Percentiles rank a stretch among this genome's conserved stretches.
phyloP scores from a whole-genome alignment of 30 jellyfish, hydroid and myxozoan genomes.

The Hydractinia echinata region DNA sequence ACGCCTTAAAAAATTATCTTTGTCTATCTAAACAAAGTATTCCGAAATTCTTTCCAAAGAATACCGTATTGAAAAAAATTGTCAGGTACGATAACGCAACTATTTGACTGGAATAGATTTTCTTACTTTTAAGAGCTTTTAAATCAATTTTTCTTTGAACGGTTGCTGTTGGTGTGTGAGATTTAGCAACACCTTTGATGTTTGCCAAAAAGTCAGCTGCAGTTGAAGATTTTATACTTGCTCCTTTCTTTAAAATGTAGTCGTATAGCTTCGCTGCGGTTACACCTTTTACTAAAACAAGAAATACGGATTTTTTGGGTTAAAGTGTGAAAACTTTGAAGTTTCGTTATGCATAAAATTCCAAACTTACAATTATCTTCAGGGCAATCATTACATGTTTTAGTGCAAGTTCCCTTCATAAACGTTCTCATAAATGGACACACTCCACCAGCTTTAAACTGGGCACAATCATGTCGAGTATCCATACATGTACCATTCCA shows the following conservation, averaged over 20 bases:
- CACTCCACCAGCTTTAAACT: conserved; percentile 83
- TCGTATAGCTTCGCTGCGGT: conserved; percentile 12
- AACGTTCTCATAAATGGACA: conserved; percentile 88
- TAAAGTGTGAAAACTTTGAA: not conserved
- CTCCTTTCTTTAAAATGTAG: conserved; percentile 8
- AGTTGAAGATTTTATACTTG: not conserved
- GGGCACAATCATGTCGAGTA: conserved; percentile 48
- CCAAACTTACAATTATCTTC: not conserved
- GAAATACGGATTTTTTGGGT: not conserved
- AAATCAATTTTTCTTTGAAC: not conserved
- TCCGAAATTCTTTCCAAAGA: not conserved
- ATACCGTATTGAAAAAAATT: not conserved
- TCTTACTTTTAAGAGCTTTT: not conserved
- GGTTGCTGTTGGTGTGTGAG: not conserved
- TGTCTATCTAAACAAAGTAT: not conserved
- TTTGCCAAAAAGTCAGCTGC: not conserved
- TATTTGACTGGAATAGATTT: not conserved
- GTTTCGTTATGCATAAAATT: not conserved
- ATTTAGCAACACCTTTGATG: not conserved
- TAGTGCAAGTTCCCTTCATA: conserved; percentile 88
- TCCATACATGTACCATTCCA: conserved; percentile 52
- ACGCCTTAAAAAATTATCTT: not conserved
- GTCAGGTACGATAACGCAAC: not conserved
- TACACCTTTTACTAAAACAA: not conserved
- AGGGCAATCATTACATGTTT: conserved; percentile 78